Conservation (phyloP, 2,113 vertebrate genomes). For the Rhagologus leucostigma region DNA sequence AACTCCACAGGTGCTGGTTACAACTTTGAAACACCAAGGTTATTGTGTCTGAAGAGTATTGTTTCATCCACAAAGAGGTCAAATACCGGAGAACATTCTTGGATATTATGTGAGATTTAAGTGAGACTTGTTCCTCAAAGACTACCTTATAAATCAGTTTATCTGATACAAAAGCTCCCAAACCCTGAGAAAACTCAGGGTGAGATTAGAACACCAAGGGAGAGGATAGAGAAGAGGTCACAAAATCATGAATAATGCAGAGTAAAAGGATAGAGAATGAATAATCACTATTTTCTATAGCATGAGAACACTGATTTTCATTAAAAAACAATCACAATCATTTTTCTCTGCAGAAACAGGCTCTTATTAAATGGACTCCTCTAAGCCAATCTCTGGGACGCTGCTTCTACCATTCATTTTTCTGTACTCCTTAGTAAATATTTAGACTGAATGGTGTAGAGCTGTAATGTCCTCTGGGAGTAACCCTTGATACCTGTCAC, state of each 20-base stretch:
- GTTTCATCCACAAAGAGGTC: neutral
- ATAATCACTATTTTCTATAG: neutral
- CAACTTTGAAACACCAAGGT: neutral
- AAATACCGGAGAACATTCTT: neutral
- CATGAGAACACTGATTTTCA: neutral
- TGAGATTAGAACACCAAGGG: neutral
- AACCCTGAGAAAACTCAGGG: neutral
- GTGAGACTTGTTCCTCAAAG: constrained; percentile 8
- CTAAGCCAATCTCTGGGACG: neutral
- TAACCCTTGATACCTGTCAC: neutral
- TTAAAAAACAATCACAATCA: neutral
- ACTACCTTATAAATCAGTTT: neutral
- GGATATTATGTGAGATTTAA: constrained; percentile 4
- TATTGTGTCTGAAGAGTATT: neutral
- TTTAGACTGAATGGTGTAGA: neutral
- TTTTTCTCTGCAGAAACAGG: neutral
- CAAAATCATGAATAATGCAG: neutral
- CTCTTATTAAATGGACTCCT: neutral
- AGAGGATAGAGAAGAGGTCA: neutral
- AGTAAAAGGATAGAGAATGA: neutral
- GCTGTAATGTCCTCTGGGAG: neutral
- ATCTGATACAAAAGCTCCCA: neutral
- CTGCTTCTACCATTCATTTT: neutral
- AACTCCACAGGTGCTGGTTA: neutral
- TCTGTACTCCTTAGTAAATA: neutral